Base-by-base conservation (phyloP, 2,888 invertebrate species). In the Eugnorisma glareosa region DNA sequence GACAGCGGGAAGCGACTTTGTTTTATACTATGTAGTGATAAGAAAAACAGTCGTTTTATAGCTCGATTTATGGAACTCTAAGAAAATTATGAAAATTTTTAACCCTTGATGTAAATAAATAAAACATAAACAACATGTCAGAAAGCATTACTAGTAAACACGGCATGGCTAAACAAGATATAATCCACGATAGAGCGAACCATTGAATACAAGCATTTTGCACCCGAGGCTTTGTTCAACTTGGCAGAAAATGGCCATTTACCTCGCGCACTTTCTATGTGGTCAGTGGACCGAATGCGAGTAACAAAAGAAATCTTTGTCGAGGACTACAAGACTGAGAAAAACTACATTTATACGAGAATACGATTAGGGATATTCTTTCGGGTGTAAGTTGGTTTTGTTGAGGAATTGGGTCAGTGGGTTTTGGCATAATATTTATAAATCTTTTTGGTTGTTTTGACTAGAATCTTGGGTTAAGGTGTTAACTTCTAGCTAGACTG, bases 161-260 rank as follows among this genome's bases (percentile, higher is more conserved):
- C 28, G 64, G 28, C n/a, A 69, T 70, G 35, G 11, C 63, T 72
- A 75, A 84, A 85, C 57, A 79, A 82, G 74, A 79, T 72, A 82
- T 75, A 59, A 75, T 66, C 63, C 48, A 54, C 21, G 64, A 71
- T 61, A 69, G 37, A 63, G 63, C 64, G 59, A 71, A 69, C 73
- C 45, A 79, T 51, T 69, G 67, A 81, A 76, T 81, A 83, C 83
- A 69, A 77, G 78, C 77, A 86, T 86, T 88, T 88, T 83, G 82
- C 89, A 84, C 84, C 83, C 75, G 66, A 31, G 68, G 84, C 81
- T 85, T 81, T 88, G 89, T 88, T 89, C 85, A 89, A 86, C 86
- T 83, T 64, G 67, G 84, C 86, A 87, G 89, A 87, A 89, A 90
- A 90, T 89, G 81, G 82, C 82, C 84, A 84, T 87, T 90, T 89